These are phyloP conservation scores for Augochlorella aurata DNA, from an alignment of 2,888 invertebrate genomes.

Conservation along the genomic window DNA sequence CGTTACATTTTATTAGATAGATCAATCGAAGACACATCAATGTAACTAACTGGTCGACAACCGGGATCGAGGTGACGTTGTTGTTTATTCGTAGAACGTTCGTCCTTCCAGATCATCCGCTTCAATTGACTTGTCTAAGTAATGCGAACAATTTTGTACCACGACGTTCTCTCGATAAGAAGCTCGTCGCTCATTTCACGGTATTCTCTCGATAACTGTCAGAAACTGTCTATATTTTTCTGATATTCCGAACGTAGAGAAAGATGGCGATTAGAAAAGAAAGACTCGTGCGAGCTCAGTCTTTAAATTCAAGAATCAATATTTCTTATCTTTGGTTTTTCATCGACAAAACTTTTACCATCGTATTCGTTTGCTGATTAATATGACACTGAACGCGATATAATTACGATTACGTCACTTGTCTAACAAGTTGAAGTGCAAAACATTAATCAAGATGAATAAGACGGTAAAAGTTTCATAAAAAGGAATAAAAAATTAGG, in stretches of 20 bases:
- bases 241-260: no score
- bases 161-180: background rate
- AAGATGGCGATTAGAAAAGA: no score
- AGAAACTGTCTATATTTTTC: no score
- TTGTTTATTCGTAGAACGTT: conserved; percentile 25
- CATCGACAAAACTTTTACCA: background rate
- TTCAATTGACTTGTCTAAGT: conserved; percentile 28
- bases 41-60: background rate
- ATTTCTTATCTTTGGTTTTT: background rate
- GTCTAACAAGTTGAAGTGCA: no score
- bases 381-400: no score
- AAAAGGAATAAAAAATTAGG: no score
- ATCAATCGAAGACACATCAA: conserved; percentile 4
- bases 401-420: no score
- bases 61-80: background rate
- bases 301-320: no score
- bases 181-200: background rate
- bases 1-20: conserved; percentile 1
- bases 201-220: background rate
- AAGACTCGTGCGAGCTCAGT: no score
- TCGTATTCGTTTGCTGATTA: no score
- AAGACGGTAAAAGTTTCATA: no score
- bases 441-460: no score
- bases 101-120: conserved; percentile 9
- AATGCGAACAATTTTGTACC: conserved; percentile 45